Evolutionary conservation across 2,797 vertebrate genomes (phyloP).

Genomic region (Squalus acanthias): DNA sequence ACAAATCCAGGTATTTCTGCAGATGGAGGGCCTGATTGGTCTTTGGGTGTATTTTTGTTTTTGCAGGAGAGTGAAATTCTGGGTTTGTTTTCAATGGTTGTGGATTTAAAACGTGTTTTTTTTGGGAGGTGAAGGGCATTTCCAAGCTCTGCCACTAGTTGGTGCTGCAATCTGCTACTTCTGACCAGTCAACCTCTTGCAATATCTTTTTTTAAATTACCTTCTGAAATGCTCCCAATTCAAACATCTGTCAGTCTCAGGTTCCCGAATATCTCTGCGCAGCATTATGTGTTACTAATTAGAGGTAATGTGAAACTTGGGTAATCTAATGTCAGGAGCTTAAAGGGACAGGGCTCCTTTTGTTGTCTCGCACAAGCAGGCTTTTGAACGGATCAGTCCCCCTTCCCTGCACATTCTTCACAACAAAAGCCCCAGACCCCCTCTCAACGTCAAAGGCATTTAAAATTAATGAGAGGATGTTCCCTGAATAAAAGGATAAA

Average conservation of each 20-base stretch:
- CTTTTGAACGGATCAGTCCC: not conserved
- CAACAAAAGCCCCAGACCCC: not conserved
- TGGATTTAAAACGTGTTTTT: not conserved
- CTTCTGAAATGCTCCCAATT: not conserved
- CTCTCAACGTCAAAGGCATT: not conserved
- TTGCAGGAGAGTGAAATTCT: not conserved
- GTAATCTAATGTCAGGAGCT: conserved; percentile 21
- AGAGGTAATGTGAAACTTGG: conserved; percentile 26
- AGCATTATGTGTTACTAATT: conserved; percentile 23
- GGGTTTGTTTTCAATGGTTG: not conserved
- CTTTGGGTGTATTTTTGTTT: not conserved
- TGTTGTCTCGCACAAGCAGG: not conserved
- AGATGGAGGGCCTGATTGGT: not conserved
- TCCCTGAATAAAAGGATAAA: not conserved
- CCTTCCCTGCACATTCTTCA: not conserved
- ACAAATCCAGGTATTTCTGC: not conserved
- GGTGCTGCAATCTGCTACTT: not conserved
- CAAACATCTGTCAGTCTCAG: not conserved
- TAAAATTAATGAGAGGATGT: conserved; percentile 29
- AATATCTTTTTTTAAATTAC: not conserved
- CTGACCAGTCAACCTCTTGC: not conserved
- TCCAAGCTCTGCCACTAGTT: not conserved
- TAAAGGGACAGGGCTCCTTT: conserved; percentile 32
- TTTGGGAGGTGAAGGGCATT: not conserved
- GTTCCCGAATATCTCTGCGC: not conserved